Base-by-base conservation (phyloP, 2,888 invertebrate genomes). In the Fissipunctia ypsillon region DNA sequence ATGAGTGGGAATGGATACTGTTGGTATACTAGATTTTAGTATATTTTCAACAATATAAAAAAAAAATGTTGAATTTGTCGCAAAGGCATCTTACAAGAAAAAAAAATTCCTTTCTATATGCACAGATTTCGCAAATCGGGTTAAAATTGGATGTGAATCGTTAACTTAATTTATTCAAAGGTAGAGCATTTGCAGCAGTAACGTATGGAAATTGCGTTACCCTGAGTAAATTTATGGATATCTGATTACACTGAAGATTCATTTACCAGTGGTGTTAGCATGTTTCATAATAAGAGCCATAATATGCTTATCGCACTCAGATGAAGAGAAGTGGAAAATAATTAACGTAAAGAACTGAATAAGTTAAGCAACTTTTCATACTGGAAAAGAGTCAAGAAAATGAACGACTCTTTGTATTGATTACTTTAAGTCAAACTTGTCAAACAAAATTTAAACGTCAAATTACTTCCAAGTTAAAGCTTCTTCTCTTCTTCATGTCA, bases 1-100 rank as follows among this genome's bases (percentile, higher is more conserved):
- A 71, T 60, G 63, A 75, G 70, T 86, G 57, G 69, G 78, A 84
- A 76, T 68, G 75, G 67, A 73, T 74, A 77, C 67, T 35, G 61
- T 68, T 68, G 68, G 38, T 22, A 25, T n/a, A n/a, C 41, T 19
- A n/a, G 5, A 9, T 31, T 50, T 50, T 38, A 5, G 19, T 28
- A 41, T 7, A 22, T 25, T 19, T 16, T 6, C 22, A 64, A 0
- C 0, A 5, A 63, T 12, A 10, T 16, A 31, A 16, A 31, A 31
- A n/a, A 28, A 45, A 9, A 16, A 12, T 0, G 9, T 38, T 16
- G 6, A 22, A 61, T 41, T 25, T 28, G 14, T 45, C 45, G 10
- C 3, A 16, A 48, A 61, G n/a, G 25, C 12, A 59, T 38, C n/a
- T 68, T 22, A n/a, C 6, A 25, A 50, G 28, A 12, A 28, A 9